Conservation (phyloP, 2,113 vertebrate genomes). For the Chaetops frenatus region DNA sequence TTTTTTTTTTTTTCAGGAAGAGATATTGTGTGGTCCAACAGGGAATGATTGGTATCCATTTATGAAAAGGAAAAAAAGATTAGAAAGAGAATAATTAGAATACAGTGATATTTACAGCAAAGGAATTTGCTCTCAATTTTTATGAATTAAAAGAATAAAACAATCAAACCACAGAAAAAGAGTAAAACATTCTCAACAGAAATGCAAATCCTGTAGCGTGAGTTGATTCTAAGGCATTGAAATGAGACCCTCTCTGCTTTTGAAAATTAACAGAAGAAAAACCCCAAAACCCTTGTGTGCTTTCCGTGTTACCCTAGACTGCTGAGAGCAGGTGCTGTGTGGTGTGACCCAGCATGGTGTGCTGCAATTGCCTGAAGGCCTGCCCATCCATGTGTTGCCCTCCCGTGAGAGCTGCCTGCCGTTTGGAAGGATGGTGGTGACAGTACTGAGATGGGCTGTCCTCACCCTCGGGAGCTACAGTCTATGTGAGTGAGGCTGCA, state of each 20-base stretch:
- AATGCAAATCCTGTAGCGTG: neutral
- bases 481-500: neutral
- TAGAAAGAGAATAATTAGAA: conserved; percentile 77
- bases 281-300: neutral
- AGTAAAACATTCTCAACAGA: conserved; percentile 9
- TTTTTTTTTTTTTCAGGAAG: conserved; percentile 75
- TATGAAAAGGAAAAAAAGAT: conserved; percentile 75
- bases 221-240: neutral
- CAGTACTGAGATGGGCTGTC: neutral
- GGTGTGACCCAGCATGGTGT: neutral
- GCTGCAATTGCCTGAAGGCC: neutral
- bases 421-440: neutral
- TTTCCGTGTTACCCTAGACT: neutral
- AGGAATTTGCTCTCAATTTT: conserved; percentile 58
- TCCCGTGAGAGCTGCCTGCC: neutral
- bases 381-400: neutral
- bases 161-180: conserved; percentile 41
- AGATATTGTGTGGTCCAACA: conserved; percentile 81
- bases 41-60: conserved; percentile 86
- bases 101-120: conserved; percentile 76
- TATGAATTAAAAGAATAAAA: conserved; percentile 60
- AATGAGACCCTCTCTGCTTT: neutral
- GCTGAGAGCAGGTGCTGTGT: fast-evolving
- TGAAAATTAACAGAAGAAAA: neutral
- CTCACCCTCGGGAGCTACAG: neutral